A percentile compares a stretch with the other conserved stretches of the same genome.
Evolutionary conservation across 1,140 invertebrate species (phyloP).

Genomic region (Zaprionus ornatus): DNA sequence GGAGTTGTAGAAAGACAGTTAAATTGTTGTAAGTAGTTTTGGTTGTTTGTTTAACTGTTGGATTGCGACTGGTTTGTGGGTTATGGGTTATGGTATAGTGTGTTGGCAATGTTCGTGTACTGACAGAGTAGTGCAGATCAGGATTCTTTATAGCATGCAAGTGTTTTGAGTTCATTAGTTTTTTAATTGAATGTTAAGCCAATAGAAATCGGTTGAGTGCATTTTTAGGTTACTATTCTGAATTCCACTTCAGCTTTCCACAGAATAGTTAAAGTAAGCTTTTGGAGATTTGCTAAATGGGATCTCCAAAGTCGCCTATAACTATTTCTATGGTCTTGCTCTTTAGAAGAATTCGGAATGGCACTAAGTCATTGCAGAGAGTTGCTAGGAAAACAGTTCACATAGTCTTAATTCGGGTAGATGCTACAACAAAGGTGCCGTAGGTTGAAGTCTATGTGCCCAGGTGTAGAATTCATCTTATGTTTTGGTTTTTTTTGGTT

Average conservation of each 20-base stretch:
- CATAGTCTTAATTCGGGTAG: slow-evolving; percentile 6
- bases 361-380: neutral
- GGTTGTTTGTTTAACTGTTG: slow-evolving; percentile 35
- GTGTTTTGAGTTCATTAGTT: slow-evolving; percentile 14
- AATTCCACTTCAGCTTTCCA: neutral
- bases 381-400: neutral
- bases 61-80: slow-evolving; percentile 50
- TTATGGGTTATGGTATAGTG: slow-evolving; percentile 45
- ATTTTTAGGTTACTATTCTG: neutral
- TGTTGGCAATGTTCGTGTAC: slow-evolving; percentile 21
- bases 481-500: slow-evolving; percentile 16
- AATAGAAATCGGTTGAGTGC: slow-evolving; percentile 22
- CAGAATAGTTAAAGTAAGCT: neutral
- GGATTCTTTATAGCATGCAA: slow-evolving; percentile 43
- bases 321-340: neutral
- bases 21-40: slow-evolving; percentile 61
- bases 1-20: slow-evolving; percentile 82
- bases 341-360: neutral
- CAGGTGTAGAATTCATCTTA: slow-evolving; percentile 24
- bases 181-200: slow-evolving; percentile 13
- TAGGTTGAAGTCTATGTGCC: slow-evolving; percentile 45
- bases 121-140: slow-evolving; percentile 51
- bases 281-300: neutral
- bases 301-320: neutral
- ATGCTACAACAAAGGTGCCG: slow-evolving; percentile 43